Evolutionary conservation across 1,140 invertebrate genomes (phyloP).

Genomic region (Arion vulgaris): DNA sequence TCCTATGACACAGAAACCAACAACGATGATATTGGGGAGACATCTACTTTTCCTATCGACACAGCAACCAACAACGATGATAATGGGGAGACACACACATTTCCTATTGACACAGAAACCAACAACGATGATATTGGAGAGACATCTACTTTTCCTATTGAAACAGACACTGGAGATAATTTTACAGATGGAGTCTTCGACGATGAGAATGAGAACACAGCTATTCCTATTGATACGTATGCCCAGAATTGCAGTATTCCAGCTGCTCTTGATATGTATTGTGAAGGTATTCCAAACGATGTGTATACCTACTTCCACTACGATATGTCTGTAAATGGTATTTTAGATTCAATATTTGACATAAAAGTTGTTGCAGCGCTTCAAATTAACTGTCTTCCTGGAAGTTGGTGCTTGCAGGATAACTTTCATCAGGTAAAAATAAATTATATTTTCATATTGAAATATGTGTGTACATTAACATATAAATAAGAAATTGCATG

Average conservation of each 20-base stretch:
- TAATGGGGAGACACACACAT: too few species aligned
- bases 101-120: too few species aligned
- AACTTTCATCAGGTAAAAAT: background rate
- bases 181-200: too few species aligned
- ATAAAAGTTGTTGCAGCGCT: background rate
- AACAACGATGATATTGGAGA: too few species aligned
- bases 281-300: background rate
- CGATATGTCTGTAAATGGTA: background rate
- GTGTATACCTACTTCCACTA: background rate
- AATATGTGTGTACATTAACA: too few species aligned
- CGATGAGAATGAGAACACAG: background rate
- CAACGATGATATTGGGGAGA: too few species aligned
- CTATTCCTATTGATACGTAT: background rate
- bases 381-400: background rate
- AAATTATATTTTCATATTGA: too few species aligned
- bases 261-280: background rate
- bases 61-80: too few species aligned
- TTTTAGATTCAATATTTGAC: background rate
- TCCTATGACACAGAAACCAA: too few species aligned
- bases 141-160: too few species aligned
- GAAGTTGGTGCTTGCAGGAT: constrained; percentile 19
- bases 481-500: too few species aligned
- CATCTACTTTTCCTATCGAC: too few species aligned
- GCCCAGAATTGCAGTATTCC: constrained; percentile 1
- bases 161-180: background rate